phyloP scores from a whole-genome alignment of 1,140 invertebrate species.

The Ceratina japonica region DNA sequence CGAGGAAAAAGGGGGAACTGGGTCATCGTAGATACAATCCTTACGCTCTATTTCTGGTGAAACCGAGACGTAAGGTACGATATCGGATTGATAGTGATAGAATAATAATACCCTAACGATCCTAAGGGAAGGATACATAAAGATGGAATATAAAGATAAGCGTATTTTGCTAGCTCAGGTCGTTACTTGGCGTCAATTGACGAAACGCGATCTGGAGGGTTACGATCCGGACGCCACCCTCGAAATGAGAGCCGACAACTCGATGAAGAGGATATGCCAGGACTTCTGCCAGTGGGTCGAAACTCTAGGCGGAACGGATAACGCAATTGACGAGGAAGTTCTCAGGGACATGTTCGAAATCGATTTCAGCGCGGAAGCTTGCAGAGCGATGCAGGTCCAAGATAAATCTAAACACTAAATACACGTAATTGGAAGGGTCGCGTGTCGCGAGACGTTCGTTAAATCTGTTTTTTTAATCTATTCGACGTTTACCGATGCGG shows the following conservation, averaged over 20 bases:
- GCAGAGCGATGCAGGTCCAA: conserved; percentile 76
- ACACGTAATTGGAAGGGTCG: no score
- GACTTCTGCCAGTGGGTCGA: conserved; percentile 83
- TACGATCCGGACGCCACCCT: conserved; percentile 73
- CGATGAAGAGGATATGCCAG: conserved; percentile 72
- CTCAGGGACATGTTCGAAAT: conserved; percentile 81
- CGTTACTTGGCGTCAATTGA: conserved; percentile 69
- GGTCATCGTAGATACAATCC: conserved; percentile 62
- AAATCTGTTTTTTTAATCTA: not conserved
- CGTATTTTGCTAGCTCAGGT: conserved; percentile 54
- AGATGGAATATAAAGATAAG: not conserved
- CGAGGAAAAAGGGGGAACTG: conserved; percentile 25
- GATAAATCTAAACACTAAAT: not conserved
- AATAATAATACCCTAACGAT: conserved; percentile 3
- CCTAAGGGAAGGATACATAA: not conserved
- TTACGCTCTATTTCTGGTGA: conserved; percentile 69
- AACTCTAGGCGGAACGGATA: conserved; percentile 75
- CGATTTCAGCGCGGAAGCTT: conserved; percentile 80
- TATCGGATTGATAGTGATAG: conserved; percentile 22
- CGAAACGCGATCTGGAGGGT: conserved; percentile 63
- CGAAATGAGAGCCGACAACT: conserved; percentile 66
- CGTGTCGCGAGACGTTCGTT: no score
- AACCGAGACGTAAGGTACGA: conserved; percentile 69
- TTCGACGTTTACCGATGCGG: not conserved
- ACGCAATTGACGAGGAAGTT: conserved; percentile 74